Base-by-base conservation (phyloP, 1,140 invertebrate genomes). In the Ooceraea biroi region DNA sequence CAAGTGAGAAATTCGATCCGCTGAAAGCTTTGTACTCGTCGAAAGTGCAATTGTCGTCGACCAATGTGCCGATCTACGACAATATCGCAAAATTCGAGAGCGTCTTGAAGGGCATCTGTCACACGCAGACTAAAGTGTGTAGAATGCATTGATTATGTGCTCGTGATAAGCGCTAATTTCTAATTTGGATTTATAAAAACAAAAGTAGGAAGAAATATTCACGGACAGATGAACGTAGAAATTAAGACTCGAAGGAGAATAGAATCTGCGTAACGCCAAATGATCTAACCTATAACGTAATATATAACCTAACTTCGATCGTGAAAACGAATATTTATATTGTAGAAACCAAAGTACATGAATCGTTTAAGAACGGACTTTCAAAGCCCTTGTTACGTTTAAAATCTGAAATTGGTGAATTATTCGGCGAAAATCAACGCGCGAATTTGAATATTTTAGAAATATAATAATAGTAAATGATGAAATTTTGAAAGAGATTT, bases 1-100 rank as follows among this genome's bases (percentile, higher is more conserved):
- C 91, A 74, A 97, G 96, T 90, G 95, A 95, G 5, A 94, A 94
- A 60, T 97, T 97, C 74, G 95, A 97, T 93, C 95, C 97, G 0
- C 61, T 97, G 0, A 96, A 96, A 90, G 96, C 95, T 1, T 91
- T 97, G 14, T 96, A 96, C 76, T 95, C 95, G 0, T 60, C 92
- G 4, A 95, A 96, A 86, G 87, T 94, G 0, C 91, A 92, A 85
- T 44, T 96, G 1, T 96, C 96, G 0, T 90, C 94, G 4, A 83
- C 94, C 12, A 92, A 93, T 52, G 96, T 96, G 0, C 96, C 95
- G 57, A 85, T 95, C 71, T 96, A 95, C 85, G 96, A 97, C 88
- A 97, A 96, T 90, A 61, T 97, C 25, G 91, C 93, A 4, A 96
- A 95, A 91, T 97, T 94, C 88, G 95, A 96, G 85, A 92, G 94